phyloP scores from a whole-genome alignment of 2,113 vertebrate genomes.

The Acinonyx jubatus region DNA sequence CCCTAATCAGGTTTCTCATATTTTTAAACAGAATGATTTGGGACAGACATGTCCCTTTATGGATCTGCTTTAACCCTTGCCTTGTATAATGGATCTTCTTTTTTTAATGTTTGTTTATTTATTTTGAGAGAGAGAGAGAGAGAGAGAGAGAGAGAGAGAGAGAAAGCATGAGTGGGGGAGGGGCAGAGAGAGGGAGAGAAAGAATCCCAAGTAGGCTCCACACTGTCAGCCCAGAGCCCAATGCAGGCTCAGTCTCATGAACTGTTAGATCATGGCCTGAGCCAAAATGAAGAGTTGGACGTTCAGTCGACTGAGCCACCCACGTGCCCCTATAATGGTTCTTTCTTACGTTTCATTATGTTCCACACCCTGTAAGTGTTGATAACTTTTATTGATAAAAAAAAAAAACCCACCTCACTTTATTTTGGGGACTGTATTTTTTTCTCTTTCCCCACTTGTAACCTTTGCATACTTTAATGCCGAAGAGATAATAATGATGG shows the following conservation, averaged over 20 bases:
- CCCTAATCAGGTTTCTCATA: not conserved
- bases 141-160: too few relatives aligned
- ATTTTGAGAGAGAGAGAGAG: too few relatives aligned
- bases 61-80: conserved; percentile 19
- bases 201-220: too few relatives aligned
- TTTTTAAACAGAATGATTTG: not conserved
- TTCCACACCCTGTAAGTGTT: not conserved
- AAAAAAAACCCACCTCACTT: not conserved
- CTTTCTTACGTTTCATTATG: conserved; percentile 4
- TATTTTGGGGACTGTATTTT: conserved; percentile 9
- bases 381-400: not conserved
- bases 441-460: not conserved
- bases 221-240: too few relatives aligned
- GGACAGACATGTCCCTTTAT: conserved; percentile 36
- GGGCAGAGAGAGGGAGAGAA: too few relatives aligned
- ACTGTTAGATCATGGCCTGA: too few relatives aligned
- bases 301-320: too few relatives aligned
- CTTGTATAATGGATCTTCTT: not conserved
- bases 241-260: too few relatives aligned
- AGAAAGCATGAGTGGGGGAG: too few relatives aligned
- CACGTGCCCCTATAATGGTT: not conserved
- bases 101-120: too few relatives aligned
- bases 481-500: conserved; percentile 31
- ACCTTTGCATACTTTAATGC: not conserved
- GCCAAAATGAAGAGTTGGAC: too few relatives aligned